Conservation (phyloP, 1,140 invertebrate species). For the Aphaenogaster rudis region DNA sequence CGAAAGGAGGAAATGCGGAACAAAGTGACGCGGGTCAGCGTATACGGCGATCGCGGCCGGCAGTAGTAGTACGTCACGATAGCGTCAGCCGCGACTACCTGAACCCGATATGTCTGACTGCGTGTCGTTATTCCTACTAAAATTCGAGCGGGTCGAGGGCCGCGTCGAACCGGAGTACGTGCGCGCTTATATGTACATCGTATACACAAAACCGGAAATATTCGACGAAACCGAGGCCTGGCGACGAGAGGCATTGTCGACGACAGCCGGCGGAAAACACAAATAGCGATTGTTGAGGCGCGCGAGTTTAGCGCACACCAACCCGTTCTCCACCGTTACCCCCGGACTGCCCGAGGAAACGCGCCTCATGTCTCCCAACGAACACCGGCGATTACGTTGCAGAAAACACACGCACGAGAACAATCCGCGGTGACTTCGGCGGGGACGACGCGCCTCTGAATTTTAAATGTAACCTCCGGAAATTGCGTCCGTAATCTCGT, state of each 20-base stretch:
- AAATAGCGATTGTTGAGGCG: constrained; percentile 66
- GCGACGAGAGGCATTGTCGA: constrained; percentile 66
- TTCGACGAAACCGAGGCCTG: constrained; percentile 59
- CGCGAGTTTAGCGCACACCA: constrained; percentile 60
- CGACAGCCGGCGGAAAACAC: constrained; percentile 61
- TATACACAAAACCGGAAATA: constrained; percentile 58
- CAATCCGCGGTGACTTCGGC: constrained; percentile 13
- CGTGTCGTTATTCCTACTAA: constrained; percentile 75
- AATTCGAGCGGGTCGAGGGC: constrained; percentile 36
- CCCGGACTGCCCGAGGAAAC: constrained; percentile 23
- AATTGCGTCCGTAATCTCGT: neutral
- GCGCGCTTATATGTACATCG: neutral
- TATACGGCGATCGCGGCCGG: constrained; percentile 40
- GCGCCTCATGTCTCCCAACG: constrained; percentile 7
- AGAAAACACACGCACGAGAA: constrained; percentile 11
- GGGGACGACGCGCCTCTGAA: neutral
- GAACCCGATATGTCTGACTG: constrained; percentile 74
- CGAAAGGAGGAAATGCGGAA: constrained; percentile 48
- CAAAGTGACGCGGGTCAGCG: constrained; percentile 45
- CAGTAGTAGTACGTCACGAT: constrained; percentile 77
- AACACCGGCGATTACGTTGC: neutral
- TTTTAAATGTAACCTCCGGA: constrained; percentile 43
- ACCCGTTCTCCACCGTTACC: constrained; percentile 20
- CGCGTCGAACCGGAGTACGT: neutral
- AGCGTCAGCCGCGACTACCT: constrained; percentile 73